Base-by-base conservation (phyloP, 2,113 vertebrate genomes). In the Thymallus thymallus region DNA sequence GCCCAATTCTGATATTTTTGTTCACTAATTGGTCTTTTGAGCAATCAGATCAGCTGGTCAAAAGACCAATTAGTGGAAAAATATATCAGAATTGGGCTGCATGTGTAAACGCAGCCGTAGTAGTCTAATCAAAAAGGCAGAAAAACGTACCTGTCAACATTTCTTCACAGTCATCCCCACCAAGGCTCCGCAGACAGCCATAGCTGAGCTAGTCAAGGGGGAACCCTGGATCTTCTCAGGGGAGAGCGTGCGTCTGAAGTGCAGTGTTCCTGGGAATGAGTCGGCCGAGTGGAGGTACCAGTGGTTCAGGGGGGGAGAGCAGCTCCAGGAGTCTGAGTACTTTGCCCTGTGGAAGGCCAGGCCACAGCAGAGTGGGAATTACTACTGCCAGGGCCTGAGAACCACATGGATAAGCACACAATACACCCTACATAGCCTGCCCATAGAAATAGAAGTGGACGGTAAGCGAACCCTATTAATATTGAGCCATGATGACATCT, bases 361-460 rank as follows among this genome's bases (percentile, higher is more conserved):
- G 0, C 6, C 77, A 32, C 65, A 20, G 10, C 71, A 88, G 0
- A 75, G 78, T 29, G 91, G 89, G 6, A 79, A 72, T 10, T 90
- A 70, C 79, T 82, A 48, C 72, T 93, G 92, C 69, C 70, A 84
- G 75, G 91, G 87, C 32, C 3, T 18, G 23, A 84, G 76, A 56
- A 23, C 79, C 1, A 70, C 85, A 0, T 0, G 0, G 0, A 22
- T 85, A 16, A 77, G 81, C 56, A 6, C 70, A 4, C 55, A 83
- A 16, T 0, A 5, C 0, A 88, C 86, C 1, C 20, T 7, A 13
- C 5, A 13, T 32, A 93, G 92, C 64, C 41, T 74, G 6, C 87
- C 90, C 3, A n/a, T 91, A 18, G 71, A 84, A 10, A 78, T 93
- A 56, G 24, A 24, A 0, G 87, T 93, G 71, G 83, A 89, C 69